Base-by-base conservation (phyloP, 2,797 vertebrate genomes). In the Benthosema pterotum region DNA sequence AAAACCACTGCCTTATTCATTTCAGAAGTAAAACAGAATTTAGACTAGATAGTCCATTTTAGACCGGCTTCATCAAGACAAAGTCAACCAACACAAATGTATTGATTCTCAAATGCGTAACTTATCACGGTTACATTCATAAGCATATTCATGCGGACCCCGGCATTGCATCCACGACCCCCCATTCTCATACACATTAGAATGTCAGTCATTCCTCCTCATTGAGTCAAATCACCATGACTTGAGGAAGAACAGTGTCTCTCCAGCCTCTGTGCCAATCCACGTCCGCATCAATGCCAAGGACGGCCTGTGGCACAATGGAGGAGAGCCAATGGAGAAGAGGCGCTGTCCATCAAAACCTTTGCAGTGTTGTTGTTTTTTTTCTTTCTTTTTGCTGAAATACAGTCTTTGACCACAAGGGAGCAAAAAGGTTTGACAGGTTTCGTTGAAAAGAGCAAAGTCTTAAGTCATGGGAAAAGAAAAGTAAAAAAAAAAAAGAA, bases 101-200 rank as follows among this genome's bases (percentile, higher is more conserved):
- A 9, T 12, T 54, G 43, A 49, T 45, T 11, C n/a, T 51, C 45
- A 28, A 14, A 53, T 46, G 12, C 51, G 11, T 14, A 58, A 16
- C 49, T 18, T 42, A 19, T 8, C 46, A 18, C 18, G 13, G 42
- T 32, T 14, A 52, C 42, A 6, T 12, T 61, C 32, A 15, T 4
- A 42, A 18, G 15, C 52, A 72, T 25, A 56, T 28, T 65, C 72
- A 75, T 66, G 57, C 61, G 58, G 78, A 82, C n/a, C n/a, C n/a
- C 69, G 52, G 43, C 71, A 75, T 78, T 68, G 48, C 87, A 89
- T 89, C 77, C 51, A 62, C 82, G 87, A 88, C 83, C 86, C 86
- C 82, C 89, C 83, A 89, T 88, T 86, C 77, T 83, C 87, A 88
- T 83, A 65, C 67, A 63, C 25, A 51, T n/a, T 78, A 80, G 81